Conservation (phyloP, 1,140 invertebrate genomes). For the Carcinoscorpius rotundicauda region DNA sequence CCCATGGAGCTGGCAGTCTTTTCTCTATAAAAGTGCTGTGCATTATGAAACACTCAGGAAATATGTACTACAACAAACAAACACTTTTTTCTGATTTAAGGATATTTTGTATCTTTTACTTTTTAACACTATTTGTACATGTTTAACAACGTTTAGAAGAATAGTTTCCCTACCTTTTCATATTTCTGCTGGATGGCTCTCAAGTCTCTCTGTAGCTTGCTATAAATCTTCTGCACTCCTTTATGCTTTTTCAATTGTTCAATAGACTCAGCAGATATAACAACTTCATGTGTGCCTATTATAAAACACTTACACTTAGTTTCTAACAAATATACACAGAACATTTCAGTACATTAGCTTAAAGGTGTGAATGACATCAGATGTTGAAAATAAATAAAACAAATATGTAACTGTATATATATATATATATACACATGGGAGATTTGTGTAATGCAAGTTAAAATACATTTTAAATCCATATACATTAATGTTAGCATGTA, state of each 20-base stretch:
- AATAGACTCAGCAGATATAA: conserved; percentile 50
- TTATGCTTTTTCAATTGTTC: conserved; percentile 70
- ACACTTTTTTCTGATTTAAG: too few relatives aligned
- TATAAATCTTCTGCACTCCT: conserved; percentile 60
- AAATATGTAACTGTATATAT: not conserved
- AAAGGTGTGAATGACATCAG: not conserved
- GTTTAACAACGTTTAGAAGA: too few relatives aligned
- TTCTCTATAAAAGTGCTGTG: too few relatives aligned
- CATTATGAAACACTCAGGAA: too few relatives aligned
- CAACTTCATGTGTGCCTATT: conserved; percentile 19
- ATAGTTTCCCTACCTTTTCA: conserved; percentile 44
- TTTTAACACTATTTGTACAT: too few relatives aligned
- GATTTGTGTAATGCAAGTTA: conserved; percentile 5
- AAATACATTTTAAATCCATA: not conserved
- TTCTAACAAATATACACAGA: not conserved
- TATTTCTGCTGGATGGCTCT: conserved; percentile 69
- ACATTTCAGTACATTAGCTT: not conserved
- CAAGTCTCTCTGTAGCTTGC: conserved; percentile 76
- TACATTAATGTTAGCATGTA: too few relatives aligned
- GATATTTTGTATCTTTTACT: too few relatives aligned
- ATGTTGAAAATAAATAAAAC: not conserved
- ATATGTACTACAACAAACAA: too few relatives aligned
- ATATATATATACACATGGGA: conserved; percentile 12
- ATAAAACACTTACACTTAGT: not conserved
- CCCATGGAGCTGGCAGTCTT: too few relatives aligned